Conservation (phyloP, 2,113 vertebrate species). For the Crotalus helleri region DNA sequence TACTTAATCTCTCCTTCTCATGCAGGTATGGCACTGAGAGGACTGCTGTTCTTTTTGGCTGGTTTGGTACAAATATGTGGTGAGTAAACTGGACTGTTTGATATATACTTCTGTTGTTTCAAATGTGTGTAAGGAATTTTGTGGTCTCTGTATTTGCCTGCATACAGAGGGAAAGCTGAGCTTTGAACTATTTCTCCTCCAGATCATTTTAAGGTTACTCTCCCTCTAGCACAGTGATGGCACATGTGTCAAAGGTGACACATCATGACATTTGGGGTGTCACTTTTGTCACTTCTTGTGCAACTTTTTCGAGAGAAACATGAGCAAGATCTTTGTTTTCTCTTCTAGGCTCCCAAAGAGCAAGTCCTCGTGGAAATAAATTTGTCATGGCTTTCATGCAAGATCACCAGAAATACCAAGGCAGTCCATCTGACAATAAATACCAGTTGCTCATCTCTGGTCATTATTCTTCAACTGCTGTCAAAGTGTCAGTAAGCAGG, state of each 20-base stretch:
- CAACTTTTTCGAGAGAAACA: not conserved
- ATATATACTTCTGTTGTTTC: not conserved
- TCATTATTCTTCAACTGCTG: not conserved
- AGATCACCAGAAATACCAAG: not conserved
- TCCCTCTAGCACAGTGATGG: not conserved
- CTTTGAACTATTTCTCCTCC: not conserved
- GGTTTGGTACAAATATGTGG: not conserved
- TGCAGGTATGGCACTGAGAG: not conserved
- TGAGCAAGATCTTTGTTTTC: not conserved
- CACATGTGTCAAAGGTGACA: no score
- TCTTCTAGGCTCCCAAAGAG: not conserved
- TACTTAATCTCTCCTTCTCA: not conserved
- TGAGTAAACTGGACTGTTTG: not conserved
- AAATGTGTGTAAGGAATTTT: not conserved
- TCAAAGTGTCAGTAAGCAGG: not conserved
- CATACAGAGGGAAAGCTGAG: not conserved
- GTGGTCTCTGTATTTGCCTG: not conserved
- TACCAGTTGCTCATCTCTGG: not conserved
- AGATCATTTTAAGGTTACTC: not conserved
- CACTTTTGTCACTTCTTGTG: not conserved
- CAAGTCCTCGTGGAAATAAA: not conserved
- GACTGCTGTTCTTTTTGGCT: not conserved
- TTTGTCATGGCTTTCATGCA: not conserved
- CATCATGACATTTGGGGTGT: no score
- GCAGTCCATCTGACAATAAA: not conserved